Evolutionary conservation across 2,888 invertebrate species (phyloP), one percentile per base, ranked within the genome.

Genomic region (Polia nebulosa): DNA sequence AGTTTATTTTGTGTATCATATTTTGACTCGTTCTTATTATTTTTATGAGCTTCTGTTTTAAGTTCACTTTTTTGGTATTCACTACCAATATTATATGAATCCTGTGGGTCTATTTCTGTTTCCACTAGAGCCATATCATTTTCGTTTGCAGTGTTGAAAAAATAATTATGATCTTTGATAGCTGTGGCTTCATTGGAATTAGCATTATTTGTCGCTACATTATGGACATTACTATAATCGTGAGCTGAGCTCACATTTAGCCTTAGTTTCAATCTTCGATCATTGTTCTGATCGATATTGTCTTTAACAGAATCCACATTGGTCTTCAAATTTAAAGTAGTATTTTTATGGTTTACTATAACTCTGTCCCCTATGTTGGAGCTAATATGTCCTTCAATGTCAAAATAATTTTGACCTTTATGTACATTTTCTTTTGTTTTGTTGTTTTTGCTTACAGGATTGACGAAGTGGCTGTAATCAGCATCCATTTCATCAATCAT

Each of bases 1-100:
- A 79, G 13, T 22, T 64, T 78, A 34, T 60, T 74, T 17, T 9
- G 44, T 34, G 25, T 51, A 22, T 41, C 39, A 13, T 22, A 53
- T 53, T 74, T 56, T 9, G 60, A 58, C 4, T 36, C 63, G 17
- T 63, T 49, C 0, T 32, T 34, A 20, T 47, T 36, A 32, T n/a
- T 45, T 51, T 51, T 56, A 45, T 9, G 13, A 27, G 34, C 7
- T 27, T 52, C 44, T 29, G 7, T 22, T 44, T 32, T 36, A 9
- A 6, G 27, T 45, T 51, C 45, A 8, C 22, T 47, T 51, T 39
- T 34, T 6, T 49, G 55, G n/a, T 39, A 8, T 29, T 47, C 53
- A 41, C 11, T 55, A 32, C 51, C 39, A 7, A 49, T 22, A 36
- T 34, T 15, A 36, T 52, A 52, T 41, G 22, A n/a, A 51, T 52